A percentile compares a stretch with the other conserved stretches of the same genome.
Conservation (phyloP, 2,888 invertebrate genomes). For the Agrochola litura region DNA sequence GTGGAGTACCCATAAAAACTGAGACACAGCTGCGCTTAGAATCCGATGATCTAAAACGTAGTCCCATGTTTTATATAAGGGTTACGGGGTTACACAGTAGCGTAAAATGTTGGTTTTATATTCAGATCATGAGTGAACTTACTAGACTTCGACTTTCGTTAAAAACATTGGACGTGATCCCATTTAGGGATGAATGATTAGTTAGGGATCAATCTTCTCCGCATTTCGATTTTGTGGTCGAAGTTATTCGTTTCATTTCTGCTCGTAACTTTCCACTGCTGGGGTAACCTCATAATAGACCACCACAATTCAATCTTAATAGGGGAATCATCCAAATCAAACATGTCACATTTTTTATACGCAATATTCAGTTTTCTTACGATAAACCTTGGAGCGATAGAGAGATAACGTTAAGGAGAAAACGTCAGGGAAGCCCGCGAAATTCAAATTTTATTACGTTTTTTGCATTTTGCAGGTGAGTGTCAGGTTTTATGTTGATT, state of each 20-base stretch:
- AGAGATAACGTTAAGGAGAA: not conserved
- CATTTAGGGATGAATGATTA: slow-evolving; percentile 40
- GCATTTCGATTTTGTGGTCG: not conserved
- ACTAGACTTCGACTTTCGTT: slow-evolving; percentile 22
- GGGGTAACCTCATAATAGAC: not conserved
- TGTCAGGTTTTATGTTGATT: no score
- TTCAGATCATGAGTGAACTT: slow-evolving; percentile 42
- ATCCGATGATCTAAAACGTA: slow-evolving; percentile 32
- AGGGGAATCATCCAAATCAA: not conserved
- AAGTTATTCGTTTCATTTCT: not conserved
- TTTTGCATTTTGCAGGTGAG: no score
- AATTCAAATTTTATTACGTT: no score
- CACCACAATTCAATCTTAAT: not conserved
- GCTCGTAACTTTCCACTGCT: not conserved
- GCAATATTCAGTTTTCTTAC: not conserved
- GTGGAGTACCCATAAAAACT: slow-evolving; percentile 29
- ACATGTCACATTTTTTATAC: not conserved
- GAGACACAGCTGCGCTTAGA: slow-evolving; percentile 54
- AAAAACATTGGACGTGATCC: slow-evolving; percentile 46
- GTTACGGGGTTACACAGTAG: not conserved
- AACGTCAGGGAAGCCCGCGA: no score
- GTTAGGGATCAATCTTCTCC: slow-evolving; percentile 17
- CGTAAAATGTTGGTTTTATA: slow-evolving; percentile 44
- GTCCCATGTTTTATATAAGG: slow-evolving; percentile 26
- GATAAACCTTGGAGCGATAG: not conserved